A percentile compares a stretch with the other conserved stretches of the same genome.
These are phyloP conservation scores for Onychomys torridus DNA, from an alignment of 2,797 vertebrate species.

Conservation along the genomic window DNA sequence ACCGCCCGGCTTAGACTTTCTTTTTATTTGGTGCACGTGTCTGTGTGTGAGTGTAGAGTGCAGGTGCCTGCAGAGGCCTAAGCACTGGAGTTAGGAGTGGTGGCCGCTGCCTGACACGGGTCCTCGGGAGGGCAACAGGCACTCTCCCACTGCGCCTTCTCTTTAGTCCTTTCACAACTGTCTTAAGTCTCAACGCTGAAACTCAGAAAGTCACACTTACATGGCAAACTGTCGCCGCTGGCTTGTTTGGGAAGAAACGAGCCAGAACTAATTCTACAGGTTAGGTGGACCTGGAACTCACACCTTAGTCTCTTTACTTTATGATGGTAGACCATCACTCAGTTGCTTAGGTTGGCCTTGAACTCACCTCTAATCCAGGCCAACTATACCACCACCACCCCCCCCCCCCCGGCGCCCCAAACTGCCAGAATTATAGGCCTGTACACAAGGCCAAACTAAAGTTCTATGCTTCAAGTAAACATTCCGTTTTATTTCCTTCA, in stretches of 20 bases:
- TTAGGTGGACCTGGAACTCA: neutral
- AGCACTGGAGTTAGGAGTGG: neutral
- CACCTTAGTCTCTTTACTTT: neutral
- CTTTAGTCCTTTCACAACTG: neutral
- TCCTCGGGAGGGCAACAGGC: neutral
- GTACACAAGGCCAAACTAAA: neutral
- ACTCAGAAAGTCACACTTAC: neutral
- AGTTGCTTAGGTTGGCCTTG: neutral
- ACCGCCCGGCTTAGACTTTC: neutral
- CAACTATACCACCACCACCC: too few species aligned
- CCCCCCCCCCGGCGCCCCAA: too few species aligned
- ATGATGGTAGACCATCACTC: neutral
- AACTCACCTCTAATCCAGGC: neutral
- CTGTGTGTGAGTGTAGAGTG: neutral
- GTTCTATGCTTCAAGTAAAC: neutral
- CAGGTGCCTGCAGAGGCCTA: neutral
- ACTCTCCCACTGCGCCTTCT: neutral
- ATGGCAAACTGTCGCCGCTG: neutral
- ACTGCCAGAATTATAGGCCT: neutral
- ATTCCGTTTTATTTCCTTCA: slow-evolving; percentile 50
- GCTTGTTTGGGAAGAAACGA: neutral
- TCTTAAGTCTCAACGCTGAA: slow-evolving; percentile 3
- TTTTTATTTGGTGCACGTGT: neutral
- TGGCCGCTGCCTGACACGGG: neutral
- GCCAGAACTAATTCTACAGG: neutral